Evolutionary conservation across 1,140 invertebrate species (phyloP), one percentile per base, ranked within the genome.

Genomic region (Holotrichia oblita): DNA sequence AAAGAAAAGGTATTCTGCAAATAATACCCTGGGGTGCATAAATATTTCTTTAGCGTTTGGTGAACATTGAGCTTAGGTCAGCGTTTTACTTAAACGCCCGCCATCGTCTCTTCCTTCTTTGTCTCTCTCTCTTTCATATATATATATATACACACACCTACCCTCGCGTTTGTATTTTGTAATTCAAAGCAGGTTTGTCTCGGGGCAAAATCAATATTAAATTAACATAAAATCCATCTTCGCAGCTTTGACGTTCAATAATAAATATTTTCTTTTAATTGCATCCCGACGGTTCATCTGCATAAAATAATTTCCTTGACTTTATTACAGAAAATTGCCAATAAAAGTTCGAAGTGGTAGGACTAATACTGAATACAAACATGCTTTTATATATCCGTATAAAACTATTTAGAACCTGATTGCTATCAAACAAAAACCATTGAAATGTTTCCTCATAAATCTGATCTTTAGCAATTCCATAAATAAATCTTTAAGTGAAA

Each of bases 1-100:
- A 74, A 74, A 74, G 40, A 74, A 74, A 74, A 74, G 73, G 73
- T 74, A 74, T 74, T 74, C 73, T 74, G 73, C 73, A 74, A 74
- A 74, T 74, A 74, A 74, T 74, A 42, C 73, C 73, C 73, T 40
- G 17, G 73, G 73, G 73, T 74, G 73, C 73, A 74, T 74, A 74
- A 74, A 74, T 74, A 74, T 74, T 74, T 69, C 61, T 74, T 74
- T 74, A 74, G 73, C 73, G 40, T 74, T 74, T 42, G 41, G 34
- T 40, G 73, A 74, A 74, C 73, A 74, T 74, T 74, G 41, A 34
- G 41, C 40, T 74, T 74, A 44, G 73, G 73, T 74, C 73, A 74
- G 73, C 73, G 41, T 74, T 74, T 74, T 74, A 74, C 40, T 74
- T 74, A 74, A 74, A 74, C 73, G 34, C 73, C 73, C 73, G 17